phyloP scores from a whole-genome alignment of 2,888 invertebrate genomes.

The Nemotelus pantherinus region DNA sequence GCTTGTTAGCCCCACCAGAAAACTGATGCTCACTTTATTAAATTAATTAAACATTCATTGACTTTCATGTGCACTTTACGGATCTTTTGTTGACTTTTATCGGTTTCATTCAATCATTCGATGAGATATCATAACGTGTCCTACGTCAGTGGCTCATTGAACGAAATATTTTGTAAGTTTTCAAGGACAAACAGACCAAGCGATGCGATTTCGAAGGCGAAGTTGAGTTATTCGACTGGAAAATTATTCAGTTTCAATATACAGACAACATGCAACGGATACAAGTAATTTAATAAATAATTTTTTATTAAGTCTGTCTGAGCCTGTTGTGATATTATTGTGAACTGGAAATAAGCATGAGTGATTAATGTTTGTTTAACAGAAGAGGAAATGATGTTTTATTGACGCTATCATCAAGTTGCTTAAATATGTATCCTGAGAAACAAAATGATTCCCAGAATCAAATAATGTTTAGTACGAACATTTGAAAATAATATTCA shows the following conservation, averaged over 20 bases:
- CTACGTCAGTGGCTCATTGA: not conserved
- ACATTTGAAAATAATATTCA: too few relatives aligned
- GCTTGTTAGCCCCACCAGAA: conserved; percentile 10
- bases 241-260: not conserved
- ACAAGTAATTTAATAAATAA: not conserved
- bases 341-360: not conserved
- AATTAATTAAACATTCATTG: conserved; percentile 43
- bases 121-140: conserved; percentile 10
- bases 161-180: not conserved
- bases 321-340: not conserved
- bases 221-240: conserved; percentile 2
- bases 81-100: conserved; percentile 36
- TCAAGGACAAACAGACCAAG: not conserved
- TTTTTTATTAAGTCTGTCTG: conserved; percentile 26
- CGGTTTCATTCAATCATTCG: conserved; percentile 21
- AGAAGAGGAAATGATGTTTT: too few relatives aligned
- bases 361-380: too few relatives aligned
- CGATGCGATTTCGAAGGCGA: not conserved
- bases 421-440: too few relatives aligned
- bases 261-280: not conserved
- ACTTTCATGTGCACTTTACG: conserved; percentile 39
- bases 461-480: too few relatives aligned
- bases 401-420: too few relatives aligned
- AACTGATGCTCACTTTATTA: conserved; percentile 21
- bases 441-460: too few relatives aligned